Evolutionary conservation across 2,888 invertebrate genomes (phyloP).

Genomic region (Craniophora ligustri): DNA sequence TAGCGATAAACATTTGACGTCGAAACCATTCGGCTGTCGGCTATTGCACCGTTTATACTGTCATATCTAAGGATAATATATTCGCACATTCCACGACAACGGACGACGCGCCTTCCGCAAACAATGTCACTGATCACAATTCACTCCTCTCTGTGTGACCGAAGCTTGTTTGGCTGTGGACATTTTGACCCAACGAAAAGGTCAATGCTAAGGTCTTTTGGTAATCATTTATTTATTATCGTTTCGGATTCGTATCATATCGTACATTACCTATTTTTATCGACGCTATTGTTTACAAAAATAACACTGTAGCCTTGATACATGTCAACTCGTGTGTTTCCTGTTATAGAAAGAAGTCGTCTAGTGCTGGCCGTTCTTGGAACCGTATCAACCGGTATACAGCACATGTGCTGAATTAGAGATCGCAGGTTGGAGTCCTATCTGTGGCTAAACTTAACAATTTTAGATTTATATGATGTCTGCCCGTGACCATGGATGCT

Average conservation of each 20-base stretch:
- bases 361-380: no score
- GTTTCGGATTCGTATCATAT: slow-evolving; percentile 8
- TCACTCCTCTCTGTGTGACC: slow-evolving; percentile 23
- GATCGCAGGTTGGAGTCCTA: no score
- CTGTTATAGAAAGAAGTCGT: no score
- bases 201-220: slow-evolving; percentile 2
- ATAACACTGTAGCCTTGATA: no score
- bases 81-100: slow-evolving; percentile 53
- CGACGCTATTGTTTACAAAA: no score
- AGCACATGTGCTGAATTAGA: no score
- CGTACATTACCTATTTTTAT: no score
- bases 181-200: slow-evolving; percentile 20
- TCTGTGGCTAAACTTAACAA: no score
- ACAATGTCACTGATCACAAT: slow-evolving; percentile 36
- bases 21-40: slow-evolving; percentile 52
- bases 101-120: slow-evolving; percentile 39
- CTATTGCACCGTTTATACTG: slow-evolving; percentile 47
- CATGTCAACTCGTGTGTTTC: no score
- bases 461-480: no score
- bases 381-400: no score
- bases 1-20: slow-evolving; percentile 59
- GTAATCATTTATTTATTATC: slow-evolving; percentile 9
- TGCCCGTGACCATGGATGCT: no score
- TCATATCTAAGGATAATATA: slow-evolving; percentile 66
- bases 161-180: slow-evolving; percentile 29